phyloP scores from a whole-genome alignment of 92 coral and sea anemone species.

The Paragorgia papillata region DNA sequence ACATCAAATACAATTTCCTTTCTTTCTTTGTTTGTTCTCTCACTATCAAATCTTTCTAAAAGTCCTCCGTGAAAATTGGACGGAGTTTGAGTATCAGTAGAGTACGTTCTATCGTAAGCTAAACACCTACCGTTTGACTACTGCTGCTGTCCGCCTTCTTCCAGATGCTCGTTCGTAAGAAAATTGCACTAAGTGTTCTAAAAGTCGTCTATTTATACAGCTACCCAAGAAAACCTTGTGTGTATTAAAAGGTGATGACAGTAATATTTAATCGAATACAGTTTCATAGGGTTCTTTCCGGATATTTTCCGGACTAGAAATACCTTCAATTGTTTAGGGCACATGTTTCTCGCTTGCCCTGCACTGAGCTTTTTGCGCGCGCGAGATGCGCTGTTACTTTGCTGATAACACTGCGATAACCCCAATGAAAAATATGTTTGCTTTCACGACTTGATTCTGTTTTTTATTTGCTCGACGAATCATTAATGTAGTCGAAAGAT shows the following conservation, averaged over 20 bases:
- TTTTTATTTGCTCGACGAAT: neutral
- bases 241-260: constrained; percentile 45
- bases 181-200: constrained; percentile 16
- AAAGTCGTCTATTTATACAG: constrained; percentile 39
- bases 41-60: no score
- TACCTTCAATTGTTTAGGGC: constrained; percentile 36
- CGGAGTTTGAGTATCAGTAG: no score
- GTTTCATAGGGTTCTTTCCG: constrained; percentile 42
- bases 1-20: neutral
- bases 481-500: neutral
- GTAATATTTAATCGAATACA: constrained; percentile 39
- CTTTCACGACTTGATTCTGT: neutral
- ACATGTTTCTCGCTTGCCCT: constrained; percentile 15
- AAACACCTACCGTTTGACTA: constrained; percentile 36
- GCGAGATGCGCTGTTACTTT: neutral
- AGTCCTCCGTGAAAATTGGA: no score
- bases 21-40: no score
- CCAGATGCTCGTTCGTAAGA: constrained; percentile 24
- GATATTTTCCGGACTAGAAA: constrained; percentile 39
- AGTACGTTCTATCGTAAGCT: constrained; percentile 15
- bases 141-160: neutral
- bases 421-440: neutral
- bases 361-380: neutral
- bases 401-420: constrained; percentile 39
- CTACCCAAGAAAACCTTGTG: constrained; percentile 21